Base-by-base conservation (phyloP, 2,797 vertebrate genomes). In the Pitangus sulphuratus region DNA sequence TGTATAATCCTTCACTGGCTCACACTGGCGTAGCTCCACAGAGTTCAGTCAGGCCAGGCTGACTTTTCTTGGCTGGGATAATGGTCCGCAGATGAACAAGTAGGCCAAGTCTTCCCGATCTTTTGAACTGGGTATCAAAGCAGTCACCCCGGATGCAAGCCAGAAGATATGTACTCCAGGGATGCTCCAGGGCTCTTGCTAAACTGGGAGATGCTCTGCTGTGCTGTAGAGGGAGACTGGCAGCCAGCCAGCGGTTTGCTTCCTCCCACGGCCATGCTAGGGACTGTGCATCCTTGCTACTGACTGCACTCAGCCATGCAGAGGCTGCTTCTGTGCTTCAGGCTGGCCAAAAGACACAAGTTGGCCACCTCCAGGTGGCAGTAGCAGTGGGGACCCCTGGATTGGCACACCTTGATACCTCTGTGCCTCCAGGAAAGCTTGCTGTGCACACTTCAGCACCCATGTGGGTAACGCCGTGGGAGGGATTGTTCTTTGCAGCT, bases 401-500 rank as follows among this genome's bases (percentile, higher is more conserved):
- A 31, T 83, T 42, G 65, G 8, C 40, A 37, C 31, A 56, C 5
- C 9, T 26, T 16, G 16, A 15, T 57, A 31, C 15, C 37, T 51
- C 31, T 18, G 2, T 25, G 12, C 5, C 40, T 89, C 14, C 56
- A 48, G 70, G 53, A 87, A 37, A 56, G 22, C 48, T 56, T 64
- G n/a, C 39, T 78, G 17, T 11, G 5, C 25, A 22, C 9, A 3
- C 30, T 65, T 86, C 30, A 35, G 44, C 1, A 0, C 28, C 39
- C 0, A 0, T 12, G 22, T 19, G 78, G 33, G 51, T 72, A 17
- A 19, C 25, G 69, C 33, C 0, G 0, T 4, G 3, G 42, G 51
- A 74, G 68, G 26, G 26, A 17, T 58, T 61, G n/a, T 80, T 80
- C 56, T 57, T 80, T 35, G 51, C 54, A 77, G 68, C 54, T 83